Base-by-base conservation (phyloP, 2,888 invertebrate species). In the Cenopis cana region DNA sequence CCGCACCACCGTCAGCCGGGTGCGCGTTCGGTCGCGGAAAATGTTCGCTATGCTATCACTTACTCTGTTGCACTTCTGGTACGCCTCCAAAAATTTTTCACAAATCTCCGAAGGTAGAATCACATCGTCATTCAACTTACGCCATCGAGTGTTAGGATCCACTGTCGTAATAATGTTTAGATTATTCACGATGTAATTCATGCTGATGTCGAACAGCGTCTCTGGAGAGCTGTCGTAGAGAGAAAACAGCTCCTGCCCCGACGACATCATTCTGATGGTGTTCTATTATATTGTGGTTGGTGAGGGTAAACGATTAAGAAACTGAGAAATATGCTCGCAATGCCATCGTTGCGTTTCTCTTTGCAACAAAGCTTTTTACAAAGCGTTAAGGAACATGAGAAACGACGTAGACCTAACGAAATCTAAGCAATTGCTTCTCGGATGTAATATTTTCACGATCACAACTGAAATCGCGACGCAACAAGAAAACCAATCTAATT, bases 21-120 rank as follows among this genome's bases (percentile, higher is more conserved):
- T 97, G 36, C 94, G 93, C 50, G 87, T 84, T n/a, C 93, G 93
- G 84, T 97, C 95, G 75, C 94, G 90, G 83, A 97, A 97, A 77
- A 97, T 91, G 77, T 95, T 94, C 12, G 97, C 94, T 81, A 97
- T 95, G 76, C 93, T 94, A 78, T 97, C 95, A 81, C 95, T 95
- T 17, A 96, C 85, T 33, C 94, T 93, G 61, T 93, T 87, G 65
- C 86, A 89, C 73, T 86, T 92, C 76, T 95, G 95, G 74, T 94
- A 95, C 49, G 93, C 88, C 69, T 94, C 89, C 14, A 97, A 87
- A 70, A 97, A 89, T 78, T 93, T 94, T 82, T 97, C 96, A 81
- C 96, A 96, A 76, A 97, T 94, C 85, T 96, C 96, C 64, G 94
- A 94, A 0, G 97, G 97, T 38, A 97, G 85, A 60, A 95, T 92